These are phyloP conservation scores for Varroa destructor DNA, from an alignment of 1,140 invertebrate species.

Conservation along the genomic window DNA sequence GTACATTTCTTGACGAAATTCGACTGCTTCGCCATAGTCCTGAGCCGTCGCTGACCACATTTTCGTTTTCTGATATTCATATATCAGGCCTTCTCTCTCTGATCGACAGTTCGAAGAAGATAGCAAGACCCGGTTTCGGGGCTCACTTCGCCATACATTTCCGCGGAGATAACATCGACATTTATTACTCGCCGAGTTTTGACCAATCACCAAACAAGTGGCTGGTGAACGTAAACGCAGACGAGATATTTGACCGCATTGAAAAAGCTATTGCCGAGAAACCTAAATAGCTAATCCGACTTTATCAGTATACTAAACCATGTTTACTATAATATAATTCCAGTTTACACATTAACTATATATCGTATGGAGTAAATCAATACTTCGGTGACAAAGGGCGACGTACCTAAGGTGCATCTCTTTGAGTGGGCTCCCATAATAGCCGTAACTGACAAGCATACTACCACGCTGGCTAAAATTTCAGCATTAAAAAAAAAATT, in stretches of 20 bases:
- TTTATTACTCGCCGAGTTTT: conserved; percentile 1
- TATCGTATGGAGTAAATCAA: no score
- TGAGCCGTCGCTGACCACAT: not conserved
- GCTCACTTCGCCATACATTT: conserved; percentile 7
- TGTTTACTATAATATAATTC: no score
- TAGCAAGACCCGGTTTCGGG: not conserved
- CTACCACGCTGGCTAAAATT: no score
- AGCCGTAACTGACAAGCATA: no score
- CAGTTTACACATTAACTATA: no score
- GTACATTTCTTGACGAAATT: not conserved
- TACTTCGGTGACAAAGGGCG: no score
- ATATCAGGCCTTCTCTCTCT: conserved; percentile 2
- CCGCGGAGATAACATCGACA: not conserved
- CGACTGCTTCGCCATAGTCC: not conserved
- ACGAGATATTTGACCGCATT: not conserved
- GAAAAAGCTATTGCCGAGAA: conserved; percentile 13
- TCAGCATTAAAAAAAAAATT: no score
- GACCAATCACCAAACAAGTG: not conserved
- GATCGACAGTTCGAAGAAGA: not conserved
- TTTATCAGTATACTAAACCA: no score
- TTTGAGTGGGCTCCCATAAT: no score
- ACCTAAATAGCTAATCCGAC: no score
- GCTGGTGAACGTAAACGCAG: no score
- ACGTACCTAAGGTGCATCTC: no score
- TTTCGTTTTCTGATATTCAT: conserved; percentile 5